Evolutionary conservation across 2,888 invertebrate genomes (phyloP), one percentile per base, ranked within the genome.

Genomic region (Amphipyra berbera): DNA sequence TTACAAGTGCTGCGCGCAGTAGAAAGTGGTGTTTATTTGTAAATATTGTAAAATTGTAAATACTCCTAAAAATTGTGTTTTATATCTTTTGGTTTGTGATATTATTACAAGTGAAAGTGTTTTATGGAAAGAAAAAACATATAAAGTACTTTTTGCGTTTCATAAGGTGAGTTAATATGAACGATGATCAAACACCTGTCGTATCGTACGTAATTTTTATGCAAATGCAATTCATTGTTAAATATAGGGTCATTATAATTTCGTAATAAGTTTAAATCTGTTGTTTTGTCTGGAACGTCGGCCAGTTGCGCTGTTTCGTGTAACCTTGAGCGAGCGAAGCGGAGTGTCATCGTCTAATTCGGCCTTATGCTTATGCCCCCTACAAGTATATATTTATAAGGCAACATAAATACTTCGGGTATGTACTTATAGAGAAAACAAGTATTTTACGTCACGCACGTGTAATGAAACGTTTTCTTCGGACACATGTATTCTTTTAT

Each of bases 21-120:
- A 82, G 88, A 89, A 88, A 88, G 90, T 89, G 87, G 81, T 88
- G 82, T 89, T 83, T 91, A 90, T 92, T 92, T 91, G 92, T 93
- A 93, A 93, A 94, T 93, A 93, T 87, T 91, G 88, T 77, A 82
- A 80, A 86, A 81, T 83, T 87, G 87, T 89, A 88, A 90, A 91
- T 91, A 90, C 76, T 78, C 60, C 56, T 72, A 68, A 76, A 78
- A 83, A 81, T 82, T 78, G 77, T 68, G 74, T 78, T 68, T 78
- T 83, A 73, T 76, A 70, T 69, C 66, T 54, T 61, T 63, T 57
- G 48, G 64, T 70, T 73, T 74, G 73, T 81, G 73, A 70, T 81
- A 78, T 70, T 66, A 73, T 67, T 71, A 61, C 68, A 68, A 72
- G 86, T 85, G 84, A 70, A 78, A 80, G 88, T 91, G 88, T 87